Base-by-base conservation (phyloP, 1,140 invertebrate species). In the Wiebesia pumilae region DNA sequence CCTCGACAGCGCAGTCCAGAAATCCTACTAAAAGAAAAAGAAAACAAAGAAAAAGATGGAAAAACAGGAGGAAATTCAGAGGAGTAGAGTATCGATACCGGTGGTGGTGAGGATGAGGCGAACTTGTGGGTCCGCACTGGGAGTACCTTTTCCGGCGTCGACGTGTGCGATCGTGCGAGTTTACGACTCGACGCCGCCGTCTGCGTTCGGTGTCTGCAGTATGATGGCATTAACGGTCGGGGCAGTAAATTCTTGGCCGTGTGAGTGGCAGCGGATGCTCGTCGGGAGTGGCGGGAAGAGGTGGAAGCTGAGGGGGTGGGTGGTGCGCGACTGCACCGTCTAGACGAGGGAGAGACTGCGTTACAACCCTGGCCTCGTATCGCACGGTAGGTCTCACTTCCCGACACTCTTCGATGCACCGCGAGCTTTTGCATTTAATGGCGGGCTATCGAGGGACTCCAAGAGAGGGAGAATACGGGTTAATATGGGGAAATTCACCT, bases 321-420 rank as follows among this genome's bases (percentile, higher is more conserved):
- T 27, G 27, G 35, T 43, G 35, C 43, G 30, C 43, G 82, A 38
- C 47, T 69, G 79, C 0, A 38, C 58, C 69, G 93, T 93, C 93
- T 93, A 93, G 93, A 93, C 93, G 87, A 88, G 91, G 90, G 90
- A 91, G 92, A 93, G 92, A 93, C 93, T 91, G 92, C 92, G 90
- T 93, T 91, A 90, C 90, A 91, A 90, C 89, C 89, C 89, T 91
- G 90, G 91, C 90, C 90, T 90, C 90, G 88, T 91, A 91, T 92
- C 89, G 88, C 88, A 81, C 80, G 84, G 84, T 83, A 81, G 83
- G 78, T 81, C 75, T 78, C 71, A 1, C 65, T 40, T 35, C 65
- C 27, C 62, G 35, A 54, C 38, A 33, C 73, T 3, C 19, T 40
- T 40, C 35, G 51, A 0, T 4, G 35, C 40, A 24, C 19, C 35